Conservation (phyloP, 2,113 vertebrate species). For the Lynx canadensis region DNA sequence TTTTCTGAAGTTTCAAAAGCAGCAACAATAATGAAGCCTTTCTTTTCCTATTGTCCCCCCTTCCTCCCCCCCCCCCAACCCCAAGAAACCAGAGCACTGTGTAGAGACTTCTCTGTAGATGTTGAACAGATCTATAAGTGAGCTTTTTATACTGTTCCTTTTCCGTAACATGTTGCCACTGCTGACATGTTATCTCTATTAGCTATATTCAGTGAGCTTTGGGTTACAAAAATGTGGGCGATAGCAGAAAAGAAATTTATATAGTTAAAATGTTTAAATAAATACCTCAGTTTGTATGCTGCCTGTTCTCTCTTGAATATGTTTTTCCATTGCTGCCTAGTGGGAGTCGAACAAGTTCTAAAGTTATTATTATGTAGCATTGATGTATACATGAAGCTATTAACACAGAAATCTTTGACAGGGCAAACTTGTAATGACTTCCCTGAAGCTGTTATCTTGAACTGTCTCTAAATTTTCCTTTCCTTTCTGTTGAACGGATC, state of each 20-base stretch:
- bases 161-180: neutral
- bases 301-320: neutral
- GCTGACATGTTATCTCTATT: neutral
- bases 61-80: too few relatives aligned
- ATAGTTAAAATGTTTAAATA: neutral
- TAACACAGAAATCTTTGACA: constrained; percentile 20
- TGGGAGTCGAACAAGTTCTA: neutral
- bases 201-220: neutral
- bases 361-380: neutral
- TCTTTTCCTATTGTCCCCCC: neutral
- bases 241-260: neutral
- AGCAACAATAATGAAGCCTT: neutral
- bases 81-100: neutral
- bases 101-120: neutral
- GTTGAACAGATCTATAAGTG: neutral
- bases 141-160: neutral
- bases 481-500: neutral
- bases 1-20: neutral
- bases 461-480: constrained; percentile 10
- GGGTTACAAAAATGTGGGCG: neutral
- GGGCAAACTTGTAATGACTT: constrained; percentile 27
- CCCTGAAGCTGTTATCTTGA: neutral
- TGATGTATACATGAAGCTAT: constrained; percentile 25
- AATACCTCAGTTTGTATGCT: neutral
- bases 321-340: neutral